Evolutionary conservation across 2,113 vertebrate genomes (phyloP).

Genomic region (Sebastes schlegelii): DNA sequence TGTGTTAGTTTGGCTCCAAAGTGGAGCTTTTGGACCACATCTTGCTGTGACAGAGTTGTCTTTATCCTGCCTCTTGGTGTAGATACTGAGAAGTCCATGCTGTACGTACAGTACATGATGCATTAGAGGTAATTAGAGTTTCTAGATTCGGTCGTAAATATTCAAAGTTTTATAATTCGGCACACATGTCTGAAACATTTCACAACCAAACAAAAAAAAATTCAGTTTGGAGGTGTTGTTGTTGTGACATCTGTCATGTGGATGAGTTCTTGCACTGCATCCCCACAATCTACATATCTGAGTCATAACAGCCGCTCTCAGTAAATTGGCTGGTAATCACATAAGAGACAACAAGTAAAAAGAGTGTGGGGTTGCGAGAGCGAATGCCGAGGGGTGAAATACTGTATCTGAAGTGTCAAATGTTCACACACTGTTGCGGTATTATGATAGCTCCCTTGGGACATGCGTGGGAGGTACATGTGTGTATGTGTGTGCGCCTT

Average conservation of each 20-base stretch:
- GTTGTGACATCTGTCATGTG: constrained; percentile 7
- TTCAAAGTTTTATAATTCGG: background rate
- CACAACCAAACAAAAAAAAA: background rate
- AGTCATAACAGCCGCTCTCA: constrained; percentile 11
- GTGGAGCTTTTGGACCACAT: background rate
- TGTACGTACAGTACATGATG: background rate
- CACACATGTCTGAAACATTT: background rate
- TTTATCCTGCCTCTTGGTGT: background rate
- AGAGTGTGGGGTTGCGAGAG: background rate
- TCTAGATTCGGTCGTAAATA: background rate
- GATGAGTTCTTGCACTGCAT: constrained; percentile 6
- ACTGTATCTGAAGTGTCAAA: constrained; percentile 49
- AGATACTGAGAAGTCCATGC: background rate
- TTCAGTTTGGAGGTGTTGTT: constrained; percentile 4
- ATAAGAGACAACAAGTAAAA: background rate
- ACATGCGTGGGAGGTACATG: constrained; percentile 16
- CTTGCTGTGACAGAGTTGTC: background rate
- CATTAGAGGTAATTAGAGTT: background rate
- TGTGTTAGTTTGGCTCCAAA: constrained; percentile 1
- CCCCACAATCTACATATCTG: constrained; percentile 11
- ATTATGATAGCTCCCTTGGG: constrained; percentile 35
- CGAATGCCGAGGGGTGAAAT: constrained; percentile 12
- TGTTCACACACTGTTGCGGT: constrained; percentile 6
- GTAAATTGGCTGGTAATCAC: constrained; percentile 32
- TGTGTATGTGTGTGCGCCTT: constrained; percentile 12